Conservation (phyloP, 2,113 vertebrate species). For the Nesogale talazaci region DNA sequence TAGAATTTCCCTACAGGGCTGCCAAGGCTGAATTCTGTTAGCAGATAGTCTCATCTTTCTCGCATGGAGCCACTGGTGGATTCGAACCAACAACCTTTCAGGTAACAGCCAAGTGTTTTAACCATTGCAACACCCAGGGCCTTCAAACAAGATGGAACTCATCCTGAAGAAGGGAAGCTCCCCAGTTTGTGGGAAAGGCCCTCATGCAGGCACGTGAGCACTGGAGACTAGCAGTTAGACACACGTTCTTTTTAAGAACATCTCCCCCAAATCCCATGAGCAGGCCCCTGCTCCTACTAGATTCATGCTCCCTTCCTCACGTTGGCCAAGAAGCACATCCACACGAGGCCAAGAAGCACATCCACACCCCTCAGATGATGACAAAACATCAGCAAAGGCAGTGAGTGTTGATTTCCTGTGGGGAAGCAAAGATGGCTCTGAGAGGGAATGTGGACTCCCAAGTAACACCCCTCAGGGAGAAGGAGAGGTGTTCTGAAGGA, state of each 20-base stretch:
- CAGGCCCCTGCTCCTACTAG: not conserved
- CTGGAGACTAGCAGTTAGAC: not conserved
- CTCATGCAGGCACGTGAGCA: not conserved
- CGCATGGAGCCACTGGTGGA: not conserved
- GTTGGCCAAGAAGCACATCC: not conserved
- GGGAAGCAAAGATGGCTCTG: slow-evolving; percentile 35
- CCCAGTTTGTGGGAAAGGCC: not conserved
- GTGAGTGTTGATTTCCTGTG: not conserved
- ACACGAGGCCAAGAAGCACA: slow-evolving; percentile 4
- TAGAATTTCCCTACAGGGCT: no score
- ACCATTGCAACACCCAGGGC: not conserved
- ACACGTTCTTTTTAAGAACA: not conserved
- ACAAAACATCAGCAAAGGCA: slow-evolving; percentile 16
- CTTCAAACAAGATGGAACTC: not conserved
- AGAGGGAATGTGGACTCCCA: not conserved
- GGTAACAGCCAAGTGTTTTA: not conserved
- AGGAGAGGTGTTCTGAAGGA: not conserved
- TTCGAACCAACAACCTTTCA: not conserved
- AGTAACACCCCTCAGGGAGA: not conserved
- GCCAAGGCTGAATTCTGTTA: no score
- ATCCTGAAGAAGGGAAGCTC: not conserved
- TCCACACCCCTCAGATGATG: slow-evolving; percentile 43
- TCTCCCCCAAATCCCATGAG: not conserved
- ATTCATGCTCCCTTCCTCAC: not conserved
- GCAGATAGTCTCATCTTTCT: no score